Percentiles rank a stretch among this genome's conserved stretches.
phyloP scores from a whole-genome alignment of 2,888 invertebrate species.

The Platycnemis pennipes region DNA sequence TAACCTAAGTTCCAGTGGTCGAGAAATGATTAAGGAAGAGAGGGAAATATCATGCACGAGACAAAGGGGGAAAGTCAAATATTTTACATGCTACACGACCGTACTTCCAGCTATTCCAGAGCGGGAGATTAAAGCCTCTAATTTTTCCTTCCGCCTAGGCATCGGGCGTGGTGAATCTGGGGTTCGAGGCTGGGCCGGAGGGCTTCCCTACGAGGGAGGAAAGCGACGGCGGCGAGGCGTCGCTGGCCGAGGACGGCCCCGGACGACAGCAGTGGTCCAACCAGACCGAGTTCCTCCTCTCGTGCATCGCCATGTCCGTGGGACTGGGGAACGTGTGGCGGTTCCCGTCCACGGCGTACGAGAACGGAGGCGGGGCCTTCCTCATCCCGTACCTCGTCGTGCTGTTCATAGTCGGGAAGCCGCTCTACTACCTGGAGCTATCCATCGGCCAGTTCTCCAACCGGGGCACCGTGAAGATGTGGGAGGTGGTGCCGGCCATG shows the following conservation, averaged over 20 bases:
- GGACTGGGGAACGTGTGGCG: constrained; percentile 86
- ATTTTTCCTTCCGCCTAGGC: neutral
- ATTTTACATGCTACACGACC: too few species aligned
- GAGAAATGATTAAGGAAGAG: too few species aligned
- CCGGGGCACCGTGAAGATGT: constrained; percentile 88
- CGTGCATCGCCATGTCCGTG: constrained; percentile 87
- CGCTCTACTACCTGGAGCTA: constrained; percentile 92
- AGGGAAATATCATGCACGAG: too few species aligned
- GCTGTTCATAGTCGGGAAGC: constrained; percentile 85
- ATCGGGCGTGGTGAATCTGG: constrained; percentile 16
- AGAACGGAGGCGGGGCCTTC: constrained; percentile 86
- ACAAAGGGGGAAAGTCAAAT: too few species aligned
- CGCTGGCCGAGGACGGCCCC: neutral
- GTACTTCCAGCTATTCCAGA: too few species aligned
- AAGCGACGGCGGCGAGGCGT: neutral
- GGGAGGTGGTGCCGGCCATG: constrained; percentile 86
- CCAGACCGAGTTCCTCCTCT: constrained; percentile 84
- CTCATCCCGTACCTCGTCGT: constrained; percentile 85
- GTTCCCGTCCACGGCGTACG: constrained; percentile 84
- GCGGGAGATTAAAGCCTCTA: too few species aligned
- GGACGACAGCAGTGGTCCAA: constrained; percentile 80
- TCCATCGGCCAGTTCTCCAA: constrained; percentile 91
- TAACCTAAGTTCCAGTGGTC: too few species aligned
- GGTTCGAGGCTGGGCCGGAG: constrained; percentile 25
- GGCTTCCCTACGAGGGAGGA: neutral